Base-by-base conservation (phyloP, 2,797 vertebrate species). In the Telmatherina bonti region DNA sequence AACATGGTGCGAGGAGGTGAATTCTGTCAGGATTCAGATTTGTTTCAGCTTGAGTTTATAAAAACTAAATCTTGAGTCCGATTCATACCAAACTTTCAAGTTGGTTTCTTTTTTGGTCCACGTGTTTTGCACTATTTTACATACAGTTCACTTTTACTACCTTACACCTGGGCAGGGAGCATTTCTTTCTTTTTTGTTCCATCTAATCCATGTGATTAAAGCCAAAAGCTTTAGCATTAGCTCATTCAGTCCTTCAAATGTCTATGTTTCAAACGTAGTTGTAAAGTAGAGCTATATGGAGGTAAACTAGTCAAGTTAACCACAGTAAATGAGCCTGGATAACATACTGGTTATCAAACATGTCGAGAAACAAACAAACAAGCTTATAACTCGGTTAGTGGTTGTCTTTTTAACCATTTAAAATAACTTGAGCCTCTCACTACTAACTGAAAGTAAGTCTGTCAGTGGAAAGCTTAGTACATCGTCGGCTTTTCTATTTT, bases 401-500 rank as follows among this genome's bases (percentile, higher is more conserved):
- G 51, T 22, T 12, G 2, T 15, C 26, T 59, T 1, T 10, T 22
- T 47, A 16, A 3, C 15, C 4, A 24, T 41, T 67, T 1, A 18
- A 18, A 60, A 41, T 3, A 15, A n/a, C 1, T 67, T 15, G 4
- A 29, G 56, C 24, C 26, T n/a, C 20, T 27, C 20, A n/a, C 43
- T 10, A 5, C 13, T 36, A 56, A 1, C 16, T 27, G 26, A 61
- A 36, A 29, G 29, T n/a, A 29, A 41, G 36, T 43, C 52, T 54
- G 29, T 52, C 27, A 51, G 30, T 38, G 8, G 18, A 54, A 66
- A 38, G 47, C 55, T 54, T 77, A 83, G 69, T 61, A 65, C 53
- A 49, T 55, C 58, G 41, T 1, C 62, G 41, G 18, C 47, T 6
- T 61, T 59, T 76, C 47, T 76, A 18, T 68, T 73, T 74, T 61